Conservation (phyloP, 2,113 vertebrate genomes). For the Atlantisia rogersi region DNA sequence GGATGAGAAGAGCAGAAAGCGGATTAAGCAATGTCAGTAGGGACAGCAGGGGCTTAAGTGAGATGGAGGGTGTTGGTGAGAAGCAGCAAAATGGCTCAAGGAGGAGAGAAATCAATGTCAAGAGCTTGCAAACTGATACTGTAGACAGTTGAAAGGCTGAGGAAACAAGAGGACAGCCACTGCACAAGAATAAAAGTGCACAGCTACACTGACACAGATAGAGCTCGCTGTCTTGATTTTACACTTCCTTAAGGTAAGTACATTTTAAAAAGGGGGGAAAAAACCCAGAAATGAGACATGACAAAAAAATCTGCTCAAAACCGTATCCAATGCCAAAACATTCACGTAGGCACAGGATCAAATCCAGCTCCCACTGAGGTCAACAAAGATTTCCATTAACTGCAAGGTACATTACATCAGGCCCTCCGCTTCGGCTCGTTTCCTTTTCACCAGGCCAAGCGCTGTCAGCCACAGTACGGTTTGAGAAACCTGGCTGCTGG, state of each 20-base stretch:
- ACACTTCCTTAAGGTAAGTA: not conserved
- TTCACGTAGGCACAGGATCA: not conserved
- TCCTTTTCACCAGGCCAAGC: not conserved
- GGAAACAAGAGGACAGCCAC: not conserved
- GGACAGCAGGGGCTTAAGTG: not conserved
- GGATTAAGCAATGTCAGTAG: not conserved
- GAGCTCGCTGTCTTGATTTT: not conserved
- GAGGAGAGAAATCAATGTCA: not conserved
- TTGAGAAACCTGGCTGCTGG: not conserved
- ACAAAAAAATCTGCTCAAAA: not conserved
- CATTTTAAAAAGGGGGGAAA: not conserved
- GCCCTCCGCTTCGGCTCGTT: not conserved
- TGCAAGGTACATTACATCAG: not conserved
- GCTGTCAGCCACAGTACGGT: not conserved
- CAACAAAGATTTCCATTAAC: conserved; percentile 31
- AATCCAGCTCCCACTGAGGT: conserved; percentile 23
- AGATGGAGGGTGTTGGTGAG: not conserved
- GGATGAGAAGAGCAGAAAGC: not conserved
- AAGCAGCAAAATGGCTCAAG: not conserved
- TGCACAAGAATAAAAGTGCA: not conserved
- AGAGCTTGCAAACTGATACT: not conserved
- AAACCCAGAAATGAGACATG: not conserved
- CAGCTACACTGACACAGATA: not conserved
- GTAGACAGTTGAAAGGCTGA: not conserved
- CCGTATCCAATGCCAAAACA: not conserved